phyloP scores from a whole-genome alignment of 2,113 vertebrate species.

The Psammodynastes pulverulentus region DNA sequence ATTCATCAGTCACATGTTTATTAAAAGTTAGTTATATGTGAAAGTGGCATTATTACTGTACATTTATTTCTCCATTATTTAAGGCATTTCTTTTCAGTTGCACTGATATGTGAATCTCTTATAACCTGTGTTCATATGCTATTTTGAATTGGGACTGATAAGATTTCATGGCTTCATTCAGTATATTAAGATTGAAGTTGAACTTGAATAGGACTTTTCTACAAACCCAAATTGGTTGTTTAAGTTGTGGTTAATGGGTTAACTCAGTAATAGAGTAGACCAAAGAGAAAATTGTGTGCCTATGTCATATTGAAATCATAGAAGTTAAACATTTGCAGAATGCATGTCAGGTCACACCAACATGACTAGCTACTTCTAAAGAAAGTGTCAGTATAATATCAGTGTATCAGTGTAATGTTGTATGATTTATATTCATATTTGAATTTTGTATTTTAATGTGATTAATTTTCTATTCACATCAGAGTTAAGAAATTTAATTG shows the following conservation, averaged over 20 bases:
- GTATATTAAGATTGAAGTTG: neutral
- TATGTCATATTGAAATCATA: neutral
- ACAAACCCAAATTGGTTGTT: neutral
- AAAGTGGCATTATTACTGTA: neutral
- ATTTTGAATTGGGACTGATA: neutral
- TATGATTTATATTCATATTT: neutral
- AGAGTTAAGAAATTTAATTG: neutral
- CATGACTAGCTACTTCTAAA: neutral
- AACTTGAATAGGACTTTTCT: neutral
- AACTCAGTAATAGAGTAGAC: neutral
- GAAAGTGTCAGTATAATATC: neutral
- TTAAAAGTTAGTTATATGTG: neutral
- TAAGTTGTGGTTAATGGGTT: neutral
- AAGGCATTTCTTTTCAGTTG: neutral
- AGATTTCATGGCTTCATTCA: neutral
- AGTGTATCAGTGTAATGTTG: neutral
- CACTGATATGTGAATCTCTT: neutral
- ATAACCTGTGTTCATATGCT: neutral
- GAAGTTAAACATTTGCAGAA: neutral
- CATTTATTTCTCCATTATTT: neutral
- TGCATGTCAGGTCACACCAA: neutral
- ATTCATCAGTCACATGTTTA: fast-evolving
- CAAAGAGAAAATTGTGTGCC: neutral
- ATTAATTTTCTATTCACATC: neutral
- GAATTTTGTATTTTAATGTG: neutral